Evolutionary conservation across 2,113 vertebrate species (phyloP).

Genomic region (Varanus salvator): DNA sequence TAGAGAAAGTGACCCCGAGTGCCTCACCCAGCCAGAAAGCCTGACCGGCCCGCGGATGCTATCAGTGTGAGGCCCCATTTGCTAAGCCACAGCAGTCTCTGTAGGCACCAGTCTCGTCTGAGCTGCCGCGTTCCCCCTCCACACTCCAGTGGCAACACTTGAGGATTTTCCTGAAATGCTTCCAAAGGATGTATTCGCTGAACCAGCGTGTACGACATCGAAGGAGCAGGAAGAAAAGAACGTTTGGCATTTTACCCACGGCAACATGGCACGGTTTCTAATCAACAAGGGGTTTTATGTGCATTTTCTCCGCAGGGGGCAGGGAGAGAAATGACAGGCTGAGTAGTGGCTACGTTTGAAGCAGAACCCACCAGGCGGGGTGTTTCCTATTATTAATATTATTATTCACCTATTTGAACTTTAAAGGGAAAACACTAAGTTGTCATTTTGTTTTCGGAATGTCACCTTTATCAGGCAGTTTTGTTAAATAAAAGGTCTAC

Average conservation of each 20-base stretch:
- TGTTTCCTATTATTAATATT: not conserved
- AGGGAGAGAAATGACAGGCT: not conserved
- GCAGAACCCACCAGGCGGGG: not conserved
- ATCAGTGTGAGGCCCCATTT: too few species aligned
- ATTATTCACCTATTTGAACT: slow-evolving; percentile 26
- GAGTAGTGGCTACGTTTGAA: slow-evolving; percentile 8
- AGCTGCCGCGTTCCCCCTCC: too few species aligned
- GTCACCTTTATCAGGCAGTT: slow-evolving; percentile 57
- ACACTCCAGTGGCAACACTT: not conserved
- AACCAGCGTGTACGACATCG: not conserved
- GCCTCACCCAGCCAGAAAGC: too few species aligned
- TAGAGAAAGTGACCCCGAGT: too few species aligned
- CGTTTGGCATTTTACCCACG: slow-evolving; percentile 40
- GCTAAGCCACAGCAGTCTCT: too few species aligned
- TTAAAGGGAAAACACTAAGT: slow-evolving; percentile 46
- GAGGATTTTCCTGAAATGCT: slow-evolving; percentile 11
- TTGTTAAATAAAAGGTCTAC: slow-evolving; percentile 28
- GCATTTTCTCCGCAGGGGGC: not conserved
- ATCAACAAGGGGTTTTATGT: slow-evolving; percentile 29
- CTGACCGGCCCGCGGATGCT: too few species aligned
- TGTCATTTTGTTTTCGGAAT: slow-evolving; percentile 48
- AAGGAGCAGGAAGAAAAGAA: slow-evolving; percentile 36
- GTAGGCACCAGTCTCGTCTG: too few species aligned
- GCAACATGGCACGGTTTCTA: slow-evolving; percentile 2
- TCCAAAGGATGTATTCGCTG: slow-evolving; percentile 29